Conservation (phyloP, 1,140 invertebrate genomes). For the Rhopalosiphum padi region DNA sequence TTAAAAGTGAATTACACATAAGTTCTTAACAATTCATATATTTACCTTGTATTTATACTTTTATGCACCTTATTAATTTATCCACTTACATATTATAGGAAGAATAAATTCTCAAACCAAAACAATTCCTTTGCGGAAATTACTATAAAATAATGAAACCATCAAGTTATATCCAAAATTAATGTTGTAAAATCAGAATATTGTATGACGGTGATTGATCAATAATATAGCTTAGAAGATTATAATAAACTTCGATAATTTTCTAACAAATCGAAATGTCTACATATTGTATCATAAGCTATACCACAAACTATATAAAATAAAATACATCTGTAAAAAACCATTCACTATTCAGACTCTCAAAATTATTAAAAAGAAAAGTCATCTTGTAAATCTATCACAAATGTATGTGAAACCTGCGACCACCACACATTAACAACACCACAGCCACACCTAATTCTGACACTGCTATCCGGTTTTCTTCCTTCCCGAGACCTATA, state of each 20-base stretch:
- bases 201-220: fast-evolving
- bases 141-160: not conserved
- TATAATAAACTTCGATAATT: not conserved
- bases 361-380: not conserved
- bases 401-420: not conserved
- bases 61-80: not conserved
- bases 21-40: not conserved
- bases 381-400: not conserved
- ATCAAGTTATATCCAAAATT: not conserved
- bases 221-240: not conserved
- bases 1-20: not conserved
- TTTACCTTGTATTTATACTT: not conserved
- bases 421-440: not conserved
- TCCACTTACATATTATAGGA: not conserved
- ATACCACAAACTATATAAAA: not conserved
- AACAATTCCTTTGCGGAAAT: not conserved
- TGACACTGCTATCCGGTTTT: not conserved
- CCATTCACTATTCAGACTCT: not conserved
- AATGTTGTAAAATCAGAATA: not conserved
- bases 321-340: not conserved
- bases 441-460: not conserved
- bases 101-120: not conserved
- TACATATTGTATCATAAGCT: not conserved
- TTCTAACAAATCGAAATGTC: not conserved
- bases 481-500: no score